These are phyloP conservation scores for Metallyticus violacea DNA, from an alignment of 2,888 invertebrate species.

Conservation along the genomic window DNA sequence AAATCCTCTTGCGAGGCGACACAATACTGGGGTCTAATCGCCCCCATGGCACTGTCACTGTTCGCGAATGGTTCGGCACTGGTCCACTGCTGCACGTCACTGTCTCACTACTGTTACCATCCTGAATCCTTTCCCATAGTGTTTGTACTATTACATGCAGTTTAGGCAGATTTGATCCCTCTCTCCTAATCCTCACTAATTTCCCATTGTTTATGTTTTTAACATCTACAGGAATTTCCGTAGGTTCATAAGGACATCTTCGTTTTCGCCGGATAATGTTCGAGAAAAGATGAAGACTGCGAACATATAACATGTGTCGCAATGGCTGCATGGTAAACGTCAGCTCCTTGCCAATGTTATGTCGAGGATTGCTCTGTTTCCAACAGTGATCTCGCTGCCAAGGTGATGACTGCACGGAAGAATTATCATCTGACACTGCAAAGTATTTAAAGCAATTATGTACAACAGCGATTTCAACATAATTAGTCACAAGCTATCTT, in stretches of 20 bases:
- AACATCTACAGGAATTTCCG: constrained; percentile 20
- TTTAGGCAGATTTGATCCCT: constrained; percentile 21
- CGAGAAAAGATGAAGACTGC: constrained; percentile 35
- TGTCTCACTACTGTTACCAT: constrained; percentile 14
- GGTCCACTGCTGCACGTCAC: constrained; percentile 17
- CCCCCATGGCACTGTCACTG: constrained; percentile 24
- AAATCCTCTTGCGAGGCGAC: constrained; percentile 78
- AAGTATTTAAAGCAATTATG: constrained; percentile 28
- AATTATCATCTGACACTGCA: constrained; percentile 83
- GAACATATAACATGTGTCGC: constrained; percentile 26
- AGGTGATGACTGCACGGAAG: constrained; percentile 85
- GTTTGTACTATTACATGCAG: constrained; percentile 36
- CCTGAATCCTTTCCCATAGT: constrained; percentile 37
- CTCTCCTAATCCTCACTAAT: constrained; percentile 17
- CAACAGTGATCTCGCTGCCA: constrained; percentile 89
- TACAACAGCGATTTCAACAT: too few relatives aligned
- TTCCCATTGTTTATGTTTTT: constrained; percentile 20
- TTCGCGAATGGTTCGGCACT: constrained; percentile 27
- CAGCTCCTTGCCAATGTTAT: constrained; percentile 70
- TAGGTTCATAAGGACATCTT: constrained; percentile 57
- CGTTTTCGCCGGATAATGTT: constrained; percentile 56
- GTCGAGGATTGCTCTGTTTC: constrained; percentile 77
- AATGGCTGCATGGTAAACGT: constrained; percentile 39
- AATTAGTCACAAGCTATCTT: too few relatives aligned
- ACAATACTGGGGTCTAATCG: constrained; percentile 57